Conservation (phyloP, 2,797 vertebrate genomes). For the Amblyopsis hoosieri region DNA sequence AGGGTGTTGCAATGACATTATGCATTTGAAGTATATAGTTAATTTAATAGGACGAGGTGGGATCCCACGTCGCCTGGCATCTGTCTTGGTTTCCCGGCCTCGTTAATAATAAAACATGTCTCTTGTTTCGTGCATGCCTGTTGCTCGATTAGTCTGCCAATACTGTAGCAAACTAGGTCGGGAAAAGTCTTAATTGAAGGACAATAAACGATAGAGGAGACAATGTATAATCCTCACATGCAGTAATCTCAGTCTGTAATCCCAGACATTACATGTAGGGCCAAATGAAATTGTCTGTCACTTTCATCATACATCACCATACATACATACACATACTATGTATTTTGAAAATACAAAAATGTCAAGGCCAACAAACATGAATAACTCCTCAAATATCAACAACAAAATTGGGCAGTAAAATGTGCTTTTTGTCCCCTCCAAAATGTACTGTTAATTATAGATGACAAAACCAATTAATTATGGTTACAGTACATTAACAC, state of each 20-base stretch:
- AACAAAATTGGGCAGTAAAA: too few relatives aligned
- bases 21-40: background rate
- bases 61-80: constrained; percentile 13
- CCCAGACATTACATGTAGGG: background rate
- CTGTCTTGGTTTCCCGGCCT: constrained; percentile 33
- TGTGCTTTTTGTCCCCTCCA: too few relatives aligned
- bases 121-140: constrained; percentile 51
- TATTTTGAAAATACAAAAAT: background rate
- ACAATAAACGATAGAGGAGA: constrained; percentile 10
- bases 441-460: too few relatives aligned
- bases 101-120: constrained; percentile 59
- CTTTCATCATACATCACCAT: constrained; percentile 18
- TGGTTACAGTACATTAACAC: too few relatives aligned
- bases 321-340: too few relatives aligned
- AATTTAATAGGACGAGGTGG: constrained; percentile 9
- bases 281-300: constrained; percentile 18
- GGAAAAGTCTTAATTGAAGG: constrained; percentile 23
- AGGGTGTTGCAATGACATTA: too few relatives aligned
- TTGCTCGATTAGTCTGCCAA: constrained; percentile 34
- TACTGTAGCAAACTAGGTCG: constrained; percentile 26
- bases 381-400: too few relatives aligned
- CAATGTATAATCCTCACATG: constrained; percentile 13
- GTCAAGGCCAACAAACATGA: background rate
- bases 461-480: too few relatives aligned
- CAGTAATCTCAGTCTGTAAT: constrained; percentile 27